Conservation (phyloP, 2,113 vertebrate species). For the Rhineura floridana region DNA sequence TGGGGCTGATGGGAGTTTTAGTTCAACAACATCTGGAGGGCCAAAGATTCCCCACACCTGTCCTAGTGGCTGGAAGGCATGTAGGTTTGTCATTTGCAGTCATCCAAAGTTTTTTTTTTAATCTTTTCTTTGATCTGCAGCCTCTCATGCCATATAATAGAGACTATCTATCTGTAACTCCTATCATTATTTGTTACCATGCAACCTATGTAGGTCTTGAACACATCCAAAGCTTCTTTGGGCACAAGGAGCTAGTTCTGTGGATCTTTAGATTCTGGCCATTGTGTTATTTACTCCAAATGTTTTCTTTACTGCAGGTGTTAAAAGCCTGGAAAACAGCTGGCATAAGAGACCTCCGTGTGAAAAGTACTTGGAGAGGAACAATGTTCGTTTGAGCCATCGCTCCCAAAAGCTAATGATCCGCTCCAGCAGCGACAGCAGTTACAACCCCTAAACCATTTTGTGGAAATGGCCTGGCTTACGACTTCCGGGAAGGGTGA, state of each 20-base stretch:
- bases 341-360: constrained; percentile 80
- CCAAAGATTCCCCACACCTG: too few species aligned
- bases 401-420: constrained; percentile 84
- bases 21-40: too few species aligned
- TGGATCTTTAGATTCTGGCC: neutral
- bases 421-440: constrained; percentile 90
- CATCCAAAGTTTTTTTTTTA: neutral
- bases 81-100: neutral
- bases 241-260: neutral
- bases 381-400: constrained; percentile 46
- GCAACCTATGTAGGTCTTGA: neutral
- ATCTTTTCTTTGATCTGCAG: neutral
- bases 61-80: neutral
- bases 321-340: constrained; percentile 74
- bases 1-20: too few species aligned
- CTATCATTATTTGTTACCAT: neutral
- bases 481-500: too few species aligned
- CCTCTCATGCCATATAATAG: neutral
- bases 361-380: constrained; percentile 78
- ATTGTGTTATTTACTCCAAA: neutral
- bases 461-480: too few species aligned
- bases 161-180: too few species aligned
- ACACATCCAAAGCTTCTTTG: neutral
- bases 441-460: constrained; percentile 73
- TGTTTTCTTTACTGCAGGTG: constrained; percentile 65